Evolutionary conservation across 2,888 invertebrate species (phyloP), one percentile per base, ranked within the genome.

Genomic region (Camponotus fellah): DNA sequence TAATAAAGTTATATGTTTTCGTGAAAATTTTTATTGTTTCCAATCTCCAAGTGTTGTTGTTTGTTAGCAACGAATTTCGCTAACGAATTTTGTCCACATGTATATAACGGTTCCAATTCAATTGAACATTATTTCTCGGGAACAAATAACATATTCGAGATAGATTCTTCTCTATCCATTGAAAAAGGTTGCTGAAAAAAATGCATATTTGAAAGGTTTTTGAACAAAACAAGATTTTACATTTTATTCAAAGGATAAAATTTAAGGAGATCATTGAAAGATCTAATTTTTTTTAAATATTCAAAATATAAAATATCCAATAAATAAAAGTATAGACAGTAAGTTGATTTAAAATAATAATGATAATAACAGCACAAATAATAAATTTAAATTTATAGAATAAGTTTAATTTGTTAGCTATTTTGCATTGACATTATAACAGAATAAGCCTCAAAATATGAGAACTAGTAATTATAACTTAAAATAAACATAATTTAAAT

Each of bases 1-100:
- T 72, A 80, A 80, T 72, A 72, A 60, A 71, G 46, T 72, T 32
- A 77, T 6, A 32, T 56, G 56, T 81, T 76, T 80, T 37, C 6
- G 72, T 72, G 46, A 62, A 80, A 80, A 76, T 77, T 77, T 76
- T 56, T 43, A 81, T 81, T 64, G 77, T 77, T 77, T 43, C n/a
- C 71, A 12, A 49, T 60, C 26, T 26, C 17, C 79, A 46, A 62
- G 26, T 46, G 26, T 26, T 58, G 43, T 77, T 32, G 60, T 72
- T 71, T 66, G 69, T 69, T 72, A 85, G 53, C 21, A 21, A 34
- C 71, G 64, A 53, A 53, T 83, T 65, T 58, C 37, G 62, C 76
- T 65, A 71, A 74, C 68, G 79, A 84, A 65, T 84, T 68, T 60
- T 43, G 46, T 43, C 49, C 53, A 34, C 17, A 37, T 60, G 72